Evolutionary conservation across 2,888 invertebrate genomes (phyloP).

Genomic region (Panzeria rudis): DNA sequence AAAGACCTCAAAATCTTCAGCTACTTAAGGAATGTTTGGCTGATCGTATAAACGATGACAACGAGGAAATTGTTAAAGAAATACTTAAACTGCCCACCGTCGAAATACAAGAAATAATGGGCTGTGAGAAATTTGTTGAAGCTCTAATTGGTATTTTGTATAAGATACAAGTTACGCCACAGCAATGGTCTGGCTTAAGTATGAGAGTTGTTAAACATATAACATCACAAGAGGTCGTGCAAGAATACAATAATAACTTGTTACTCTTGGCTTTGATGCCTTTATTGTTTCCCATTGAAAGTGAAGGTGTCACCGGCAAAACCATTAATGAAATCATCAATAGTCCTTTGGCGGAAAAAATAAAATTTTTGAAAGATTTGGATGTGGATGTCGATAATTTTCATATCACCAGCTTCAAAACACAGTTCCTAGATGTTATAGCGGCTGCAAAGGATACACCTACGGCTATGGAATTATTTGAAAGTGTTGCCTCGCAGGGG

Average conservation of each 20-base stretch:
- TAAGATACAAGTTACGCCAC: conserved; percentile 83
- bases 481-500: conserved; percentile 77
- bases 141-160: conserved; percentile 85
- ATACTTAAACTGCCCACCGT: conserved; percentile 84
- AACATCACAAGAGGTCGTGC: conserved; percentile 83
- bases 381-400: conserved; percentile 67
- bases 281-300: conserved; percentile 77
- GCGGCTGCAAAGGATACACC: conserved; percentile 74
- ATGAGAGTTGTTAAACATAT: conserved; percentile 84
- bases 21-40: conserved; percentile 87
- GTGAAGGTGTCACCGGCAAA: conserved; percentile 2
- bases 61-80: conserved; percentile 86
- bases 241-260: conserved; percentile 81
- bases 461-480: conserved; percentile 74
- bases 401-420: conserved; percentile 75
- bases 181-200: conserved; percentile 83
- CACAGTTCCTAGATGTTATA: conserved; percentile 77
- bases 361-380: conserved; percentile 75
- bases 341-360: conserved; percentile 75
- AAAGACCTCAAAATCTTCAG: conserved; percentile 81
- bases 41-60: conserved; percentile 88
- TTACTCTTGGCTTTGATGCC: conserved; percentile 79
- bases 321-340: conserved; percentile 75
- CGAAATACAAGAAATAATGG: conserved; percentile 83
- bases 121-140: conserved; percentile 84